Evolutionary conservation across 2,888 invertebrate genomes (phyloP), one percentile per base, ranked within the genome.

Genomic region (Ectobius pallidus): DNA sequence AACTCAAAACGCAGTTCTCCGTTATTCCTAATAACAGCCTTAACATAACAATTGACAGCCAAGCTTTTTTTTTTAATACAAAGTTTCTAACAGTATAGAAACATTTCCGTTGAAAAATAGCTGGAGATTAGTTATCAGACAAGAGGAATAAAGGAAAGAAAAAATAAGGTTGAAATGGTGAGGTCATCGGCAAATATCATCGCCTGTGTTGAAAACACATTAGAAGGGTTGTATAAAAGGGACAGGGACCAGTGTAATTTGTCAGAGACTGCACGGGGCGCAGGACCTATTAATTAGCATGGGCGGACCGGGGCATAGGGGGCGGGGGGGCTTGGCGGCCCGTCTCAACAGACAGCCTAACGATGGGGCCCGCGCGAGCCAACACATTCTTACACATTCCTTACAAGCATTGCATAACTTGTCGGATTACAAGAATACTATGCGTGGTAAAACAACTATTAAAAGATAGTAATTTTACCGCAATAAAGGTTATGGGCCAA

Each of bases 241-340:
- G 39, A 39, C 22, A 63, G 7, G 65, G 27, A 25, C 46, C 65
- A 30, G 44, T 46, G 65, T 46, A 65, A 65, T 65, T 65, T 65
- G 65, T 65, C 65, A 65, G 65, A 18, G 44, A 25, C 1, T 14
- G 30, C 30, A 65, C 27, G n/a, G 30, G 44, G 44, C 46, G 65
- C 65, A 46, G 44, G 65, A 65, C 65, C 65, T 65, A 65, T 65
- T 65, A 65, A 65, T 65, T 65, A 65, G 46, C 14, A 32, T 65
- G 65, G 65, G 65, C 65, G 44, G 65, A 18, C 14, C 42, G 44
- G 65, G 65, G 65, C 65, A 27, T 42, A 18, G 39, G 18, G 9
- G 20, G 2, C 22, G 30, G 39, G 39, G 39, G 62, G 62, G 62
- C 39, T 20, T 49, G 62, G 32, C 20, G 6, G 22, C 39, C 62